phyloP scores from a whole-genome alignment of 1,140 invertebrate genomes.

The Euschistus heros region DNA sequence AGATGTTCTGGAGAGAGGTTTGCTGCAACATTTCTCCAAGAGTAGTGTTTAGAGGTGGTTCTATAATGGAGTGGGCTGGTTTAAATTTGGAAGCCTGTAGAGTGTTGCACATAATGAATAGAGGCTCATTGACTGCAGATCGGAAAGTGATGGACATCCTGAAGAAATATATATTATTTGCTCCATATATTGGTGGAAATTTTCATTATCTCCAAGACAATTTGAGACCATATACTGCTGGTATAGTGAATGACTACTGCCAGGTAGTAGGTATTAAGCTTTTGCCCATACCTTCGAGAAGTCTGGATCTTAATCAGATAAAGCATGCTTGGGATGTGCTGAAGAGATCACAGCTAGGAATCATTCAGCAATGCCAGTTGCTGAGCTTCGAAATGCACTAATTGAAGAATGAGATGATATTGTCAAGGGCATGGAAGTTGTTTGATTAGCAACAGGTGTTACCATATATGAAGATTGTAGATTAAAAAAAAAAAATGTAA shows the following conservation, averaged over 20 bases:
- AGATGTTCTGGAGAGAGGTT: background rate
- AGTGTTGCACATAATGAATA: background rate
- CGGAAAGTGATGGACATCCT: background rate
- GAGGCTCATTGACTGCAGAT: background rate
- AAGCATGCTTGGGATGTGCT: background rate
- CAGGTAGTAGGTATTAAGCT: background rate
- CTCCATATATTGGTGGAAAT: background rate
- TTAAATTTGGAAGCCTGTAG: background rate
- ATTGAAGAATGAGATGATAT: constrained; percentile 27
- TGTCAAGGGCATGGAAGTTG: background rate
- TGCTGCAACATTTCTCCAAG: background rate
- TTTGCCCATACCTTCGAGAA: background rate
- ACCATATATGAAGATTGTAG: background rate
- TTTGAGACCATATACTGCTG: background rate
- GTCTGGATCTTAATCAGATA: background rate
- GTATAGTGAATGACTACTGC: background rate
- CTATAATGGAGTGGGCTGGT: no score
- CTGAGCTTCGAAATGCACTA: background rate
- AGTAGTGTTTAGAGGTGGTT: background rate
- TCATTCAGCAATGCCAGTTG: background rate
- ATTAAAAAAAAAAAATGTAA: no score
- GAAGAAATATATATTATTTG: background rate
- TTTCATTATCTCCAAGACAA: background rate
- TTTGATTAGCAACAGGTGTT: background rate
- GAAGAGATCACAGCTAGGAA: background rate